Percentiles rank a stretch among this genome's conserved stretches.
phyloP scores from a whole-genome alignment of 1,140 invertebrate genomes.

The Drosophila saltans region DNA sequence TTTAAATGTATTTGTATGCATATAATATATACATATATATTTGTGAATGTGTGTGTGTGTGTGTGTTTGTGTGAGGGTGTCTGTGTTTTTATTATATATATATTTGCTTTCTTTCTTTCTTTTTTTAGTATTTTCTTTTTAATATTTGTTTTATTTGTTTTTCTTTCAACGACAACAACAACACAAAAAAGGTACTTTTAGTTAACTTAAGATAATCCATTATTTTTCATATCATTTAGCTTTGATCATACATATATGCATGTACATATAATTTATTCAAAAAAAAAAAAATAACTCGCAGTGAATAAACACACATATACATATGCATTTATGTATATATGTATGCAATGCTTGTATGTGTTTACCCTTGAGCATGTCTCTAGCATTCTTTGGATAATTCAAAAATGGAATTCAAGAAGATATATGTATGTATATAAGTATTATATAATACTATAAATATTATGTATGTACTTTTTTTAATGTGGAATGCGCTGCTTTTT shows the following conservation, averaged over 20 bases:
- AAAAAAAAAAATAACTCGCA: constrained; percentile 27
- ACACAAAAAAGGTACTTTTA: constrained; percentile 66
- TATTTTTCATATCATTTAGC: constrained; percentile 44
- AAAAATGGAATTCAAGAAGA: not conserved
- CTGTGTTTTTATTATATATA: not conserved
- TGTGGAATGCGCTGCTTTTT: constrained; percentile 22
- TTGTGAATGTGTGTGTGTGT: not conserved
- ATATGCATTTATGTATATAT: constrained; percentile 24
- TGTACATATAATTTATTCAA: constrained; percentile 45
- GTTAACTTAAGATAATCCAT: constrained; percentile 60
- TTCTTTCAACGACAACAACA: constrained; percentile 59
- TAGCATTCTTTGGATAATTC: constrained; percentile 12
- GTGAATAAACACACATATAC: too few relatives aligned
- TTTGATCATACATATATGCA: constrained; percentile 17
- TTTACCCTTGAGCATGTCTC: constrained; percentile 26
- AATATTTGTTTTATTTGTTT: constrained; percentile 15
- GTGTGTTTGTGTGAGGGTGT: not conserved
- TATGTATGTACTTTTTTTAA: constrained; percentile 23
- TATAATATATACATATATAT: not conserved
- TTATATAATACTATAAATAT: not conserved
- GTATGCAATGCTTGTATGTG: constrained; percentile 34
- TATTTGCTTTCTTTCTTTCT: constrained; percentile 1
- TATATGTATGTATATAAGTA: not conserved
- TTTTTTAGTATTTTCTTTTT: constrained; percentile 23
- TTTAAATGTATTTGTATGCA: not conserved